Base-by-base conservation (phyloP, 2,888 invertebrate genomes). In the Ormyrus rosae region DNA sequence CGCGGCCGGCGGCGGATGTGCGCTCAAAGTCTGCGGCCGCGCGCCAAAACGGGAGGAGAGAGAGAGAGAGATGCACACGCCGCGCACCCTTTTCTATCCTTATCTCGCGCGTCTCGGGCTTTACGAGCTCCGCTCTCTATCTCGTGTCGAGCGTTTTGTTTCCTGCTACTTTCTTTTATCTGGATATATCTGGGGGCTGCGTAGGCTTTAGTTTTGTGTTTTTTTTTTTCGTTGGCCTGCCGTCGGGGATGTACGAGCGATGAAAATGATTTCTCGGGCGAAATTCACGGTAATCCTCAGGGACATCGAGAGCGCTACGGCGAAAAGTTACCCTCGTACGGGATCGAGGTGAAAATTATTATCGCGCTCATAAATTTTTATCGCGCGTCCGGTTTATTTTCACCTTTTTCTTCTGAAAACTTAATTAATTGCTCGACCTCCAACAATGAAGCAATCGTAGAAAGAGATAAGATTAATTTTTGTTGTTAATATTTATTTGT, bases 81-180 rank as follows among this genome's bases (percentile, higher is more conserved):
- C 6, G 19, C 45, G 67, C 11, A 11, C 34, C 48, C 34, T 65
- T 6, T 9, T 56, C 48, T 64, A 34, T 46, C 58, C 4, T 34
- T 34, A 34, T 56, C 10, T 71, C 50, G 50, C 19, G 19, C 11
- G 10, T 1, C 67, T 11, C 19, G 58, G 7, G 13, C 13, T 34
- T 6, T 45, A 53, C 13, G 34, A 34, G 34, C 34, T 34, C 34
- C 19, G 4, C 51, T 48, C 10, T 46, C 45, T 34, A 55, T 73
- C 63, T 73, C 64, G 65, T 60, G 55, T 78, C 74, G 19, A 73
- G 69, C 76, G 19, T 77, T 81, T 77, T 73, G 73, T 81, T 77
- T 58, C 60, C 34, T 11, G 73, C 77, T 58, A 63, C 55, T 19
- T 63, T 5, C 10, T 48, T 19, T 64, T 73, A 61, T 72, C 58